Base-by-base conservation (phyloP, 2,797 vertebrate species). In the Pelochelys cantorii region DNA sequence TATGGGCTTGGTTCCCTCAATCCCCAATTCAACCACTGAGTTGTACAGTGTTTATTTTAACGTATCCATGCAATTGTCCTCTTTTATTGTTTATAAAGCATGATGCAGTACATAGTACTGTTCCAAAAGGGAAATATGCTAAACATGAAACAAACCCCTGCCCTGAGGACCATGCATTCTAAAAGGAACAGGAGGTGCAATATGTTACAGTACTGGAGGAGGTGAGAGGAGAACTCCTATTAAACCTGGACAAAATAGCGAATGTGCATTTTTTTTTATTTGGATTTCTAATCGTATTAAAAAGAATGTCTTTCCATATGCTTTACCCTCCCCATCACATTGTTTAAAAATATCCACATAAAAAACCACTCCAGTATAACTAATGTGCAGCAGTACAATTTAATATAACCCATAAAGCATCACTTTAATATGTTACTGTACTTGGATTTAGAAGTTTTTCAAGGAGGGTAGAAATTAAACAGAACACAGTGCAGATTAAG, bases 201-300 rank as follows among this genome's bases (percentile, higher is more conserved):
- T 89, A 31, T 11, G 5, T 13, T n/a, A 15, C 62, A 86, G 25
- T 84, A 29, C 12, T 31, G 27, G 25, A 25, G 59, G 4, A 37
- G 52, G 9, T 8, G 75, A 31, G 10, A 23, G n/a, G 4, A 27
- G 2, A 57, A 55, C 7, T 62, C 59, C 42, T 22, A 71, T 42
- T 42, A 71, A 71, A 71, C 0, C 0, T n/a, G 25, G 57, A 27
- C 80, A 65, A 29, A 85, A 27, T n/a, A 31, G 17, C 17, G 14
- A 29, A 25, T 79, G 59, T 85, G 55, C 52, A n/a, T 85, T 79
- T 54, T 57, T 81, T 37, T 57, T 4, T 31, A 15, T 79, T 54
- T 7, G 42, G 42, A 7, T 62, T 37, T 55, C 15, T 57, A 65
- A 53, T 8, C 29, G 5, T 0, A 0, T 57, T 62, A 29, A 81